phyloP scores from a whole-genome alignment of 2,888 invertebrate genomes.

The Chromoteleia sp. region DNA sequence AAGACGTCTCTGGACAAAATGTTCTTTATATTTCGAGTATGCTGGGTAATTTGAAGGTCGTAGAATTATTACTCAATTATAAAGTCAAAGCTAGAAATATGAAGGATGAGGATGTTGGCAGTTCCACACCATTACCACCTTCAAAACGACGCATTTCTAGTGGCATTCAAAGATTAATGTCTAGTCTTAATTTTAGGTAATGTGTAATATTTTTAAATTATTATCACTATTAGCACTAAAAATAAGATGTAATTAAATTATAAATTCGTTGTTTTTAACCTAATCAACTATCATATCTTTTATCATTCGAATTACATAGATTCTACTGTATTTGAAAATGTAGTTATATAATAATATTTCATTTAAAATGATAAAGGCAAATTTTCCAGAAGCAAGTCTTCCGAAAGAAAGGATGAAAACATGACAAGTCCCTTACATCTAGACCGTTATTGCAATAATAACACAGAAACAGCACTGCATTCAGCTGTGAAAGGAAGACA shows the following conservation, averaged over 20 bases:
- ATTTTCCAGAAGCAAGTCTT: conserved; percentile 85
- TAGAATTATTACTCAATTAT: conserved; percentile 91
- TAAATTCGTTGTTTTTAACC: too few relatives aligned
- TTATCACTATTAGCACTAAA: too few relatives aligned
- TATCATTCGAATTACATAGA: too few relatives aligned
- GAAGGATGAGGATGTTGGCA: conserved; percentile 84
- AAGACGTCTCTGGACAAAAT: conserved; percentile 95
- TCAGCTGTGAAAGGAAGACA: conserved; percentile 92
- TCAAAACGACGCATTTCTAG: conserved; percentile 91
- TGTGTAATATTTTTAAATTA: too few relatives aligned
- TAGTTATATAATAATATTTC: conserved; percentile 11
- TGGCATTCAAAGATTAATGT: conserved; percentile 95
- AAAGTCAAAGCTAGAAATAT: conserved; percentile 87
- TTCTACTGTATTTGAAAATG: too few relatives aligned
- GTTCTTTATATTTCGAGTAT: conserved; percentile 95
- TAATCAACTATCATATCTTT: too few relatives aligned
- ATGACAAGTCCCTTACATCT: conserved; percentile 89
- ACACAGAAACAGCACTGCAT: conserved; percentile 93
- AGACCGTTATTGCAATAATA: conserved; percentile 91
- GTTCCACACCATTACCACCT: conserved; percentile 77
- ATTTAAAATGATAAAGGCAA: conserved; percentile 19
- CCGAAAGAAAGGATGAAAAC: conserved; percentile 85
- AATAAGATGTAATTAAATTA: too few relatives aligned
- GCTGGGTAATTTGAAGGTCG: conserved; percentile 91
- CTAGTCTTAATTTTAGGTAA: conserved; percentile 88